Conservation (phyloP, 2,888 invertebrate genomes). For the Andrena hattorfiana region DNA sequence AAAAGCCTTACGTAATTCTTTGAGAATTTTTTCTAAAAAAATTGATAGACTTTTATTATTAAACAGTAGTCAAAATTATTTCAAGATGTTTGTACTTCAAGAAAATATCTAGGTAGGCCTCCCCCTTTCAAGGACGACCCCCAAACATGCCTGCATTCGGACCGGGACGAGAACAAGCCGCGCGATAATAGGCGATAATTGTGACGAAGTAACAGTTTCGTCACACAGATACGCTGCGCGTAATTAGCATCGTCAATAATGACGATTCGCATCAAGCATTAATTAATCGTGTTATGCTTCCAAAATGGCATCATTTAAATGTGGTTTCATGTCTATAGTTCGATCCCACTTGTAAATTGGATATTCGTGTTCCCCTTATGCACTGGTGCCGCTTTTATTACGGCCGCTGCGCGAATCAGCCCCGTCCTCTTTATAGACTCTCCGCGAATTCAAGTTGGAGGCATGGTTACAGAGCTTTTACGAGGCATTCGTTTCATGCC, state of each 20-base stretch:
- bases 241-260: constrained; percentile 43
- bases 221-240: constrained; percentile 36
- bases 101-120: too few relatives aligned
- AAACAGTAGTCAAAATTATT: too few relatives aligned
- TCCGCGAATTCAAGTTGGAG: not conserved
- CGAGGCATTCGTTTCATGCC: constrained; percentile 35
- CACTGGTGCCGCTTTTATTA: constrained; percentile 39
- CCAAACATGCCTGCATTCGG: too few relatives aligned
- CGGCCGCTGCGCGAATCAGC: constrained; percentile 29
- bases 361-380: constrained; percentile 20
- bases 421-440: not conserved
- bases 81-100: too few relatives aligned
- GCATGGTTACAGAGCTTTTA: constrained; percentile 33
- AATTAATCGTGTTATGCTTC: constrained; percentile 41
- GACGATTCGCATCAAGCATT: constrained; percentile 35
- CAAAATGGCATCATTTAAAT: constrained; percentile 31
- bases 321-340: constrained; percentile 29
- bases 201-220: constrained; percentile 35
- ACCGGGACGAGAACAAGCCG: too few relatives aligned
- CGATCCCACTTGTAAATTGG: constrained; percentile 26
- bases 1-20: too few relatives aligned
- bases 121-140: too few relatives aligned
- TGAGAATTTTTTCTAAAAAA: too few relatives aligned
- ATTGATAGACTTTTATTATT: too few relatives aligned
- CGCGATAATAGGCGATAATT: constrained; percentile 2